Evolutionary conservation across 1,140 invertebrate species (phyloP).

Genomic region (Drosophila burlai): DNA sequence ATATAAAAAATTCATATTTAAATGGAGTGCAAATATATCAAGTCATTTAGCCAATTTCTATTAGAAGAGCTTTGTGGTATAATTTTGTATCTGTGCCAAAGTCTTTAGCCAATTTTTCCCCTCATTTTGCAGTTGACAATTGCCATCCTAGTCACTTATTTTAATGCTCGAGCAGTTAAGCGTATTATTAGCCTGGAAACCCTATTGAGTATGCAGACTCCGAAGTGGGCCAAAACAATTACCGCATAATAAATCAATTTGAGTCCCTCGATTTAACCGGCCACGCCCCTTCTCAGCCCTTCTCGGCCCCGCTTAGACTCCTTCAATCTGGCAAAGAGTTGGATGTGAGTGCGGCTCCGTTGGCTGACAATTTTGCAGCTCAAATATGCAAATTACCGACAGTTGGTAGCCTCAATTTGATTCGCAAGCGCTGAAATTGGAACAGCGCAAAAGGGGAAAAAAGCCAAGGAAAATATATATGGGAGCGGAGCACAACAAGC

Average conservation of each 20-base stretch:
- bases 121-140: constrained; percentile 14
- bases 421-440: constrained; percentile 60
- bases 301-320: constrained; percentile 18
- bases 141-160: constrained; percentile 48
- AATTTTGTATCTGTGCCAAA: constrained; percentile 26
- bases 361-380: constrained; percentile 67
- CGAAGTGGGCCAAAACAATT: constrained; percentile 78
- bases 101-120: constrained; percentile 28
- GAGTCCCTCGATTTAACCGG: constrained; percentile 63
- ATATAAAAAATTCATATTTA: background rate
- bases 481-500: constrained; percentile 29
- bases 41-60: background rate
- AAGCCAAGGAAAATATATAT: constrained; percentile 36
- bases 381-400: constrained; percentile 77
- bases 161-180: constrained; percentile 54
- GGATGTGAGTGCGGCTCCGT: constrained; percentile 31
- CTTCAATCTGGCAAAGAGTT: constrained; percentile 53
- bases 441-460: constrained; percentile 30
- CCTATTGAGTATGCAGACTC: constrained; percentile 65
- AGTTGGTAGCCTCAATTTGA: constrained; percentile 77
- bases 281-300: constrained; percentile 13
- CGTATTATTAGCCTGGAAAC: constrained; percentile 66
- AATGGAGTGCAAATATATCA: background rate
- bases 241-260: constrained; percentile 80
- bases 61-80: background rate